Evolutionary conservation across 2,113 vertebrate species (phyloP), one percentile per base, ranked within the genome.

Genomic region (Nothobranchius kuhntae): DNA sequence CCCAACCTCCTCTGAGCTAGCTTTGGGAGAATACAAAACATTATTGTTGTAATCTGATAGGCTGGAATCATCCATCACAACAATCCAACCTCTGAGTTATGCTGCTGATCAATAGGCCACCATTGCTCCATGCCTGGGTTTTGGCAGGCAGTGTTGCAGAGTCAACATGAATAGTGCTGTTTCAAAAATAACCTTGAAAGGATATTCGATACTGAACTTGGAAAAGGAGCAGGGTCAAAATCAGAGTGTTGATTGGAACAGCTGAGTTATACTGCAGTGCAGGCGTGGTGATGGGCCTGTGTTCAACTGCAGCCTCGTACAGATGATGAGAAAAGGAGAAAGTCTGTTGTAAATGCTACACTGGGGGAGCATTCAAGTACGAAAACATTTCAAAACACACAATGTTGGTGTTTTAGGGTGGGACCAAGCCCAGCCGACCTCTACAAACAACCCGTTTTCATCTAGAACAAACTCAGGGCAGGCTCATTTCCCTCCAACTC

Each of bases 51-150:
- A 54, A 54, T 60, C 42, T 64, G 10, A n/a, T 42, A 14, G 61
- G 58, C 46, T 62, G 36, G 73, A 61, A 62, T 44, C 5, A 40
- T 52, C 13, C 45, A 51, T 40, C 55, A 56, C 55, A 78, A 67
- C 26, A 52, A 52, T 71, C 61, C 6, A 4, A 35, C 68, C 73
- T 57, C 53, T 73, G 17, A 74, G 65, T 62, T 61, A 17, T 40
- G 65, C 57, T 61, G 21, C 61, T 42, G 71, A 82, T 86, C 81
- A 76, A 78, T 74, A 75, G 75, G 67, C 65, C 67, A 61, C 57
- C 17, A 21, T 47, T 63, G 62, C 71, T 82, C 74, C 51, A 70
- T 61, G 67, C 73, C 62, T 60, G 24, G 51, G 30, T 66, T 83
- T 83, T 83, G 71, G 75, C 53, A 68, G 59, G 35, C 40, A 47